Base-by-base conservation (phyloP, 2,888 invertebrate species). In the Chelonus formosanus region DNA sequence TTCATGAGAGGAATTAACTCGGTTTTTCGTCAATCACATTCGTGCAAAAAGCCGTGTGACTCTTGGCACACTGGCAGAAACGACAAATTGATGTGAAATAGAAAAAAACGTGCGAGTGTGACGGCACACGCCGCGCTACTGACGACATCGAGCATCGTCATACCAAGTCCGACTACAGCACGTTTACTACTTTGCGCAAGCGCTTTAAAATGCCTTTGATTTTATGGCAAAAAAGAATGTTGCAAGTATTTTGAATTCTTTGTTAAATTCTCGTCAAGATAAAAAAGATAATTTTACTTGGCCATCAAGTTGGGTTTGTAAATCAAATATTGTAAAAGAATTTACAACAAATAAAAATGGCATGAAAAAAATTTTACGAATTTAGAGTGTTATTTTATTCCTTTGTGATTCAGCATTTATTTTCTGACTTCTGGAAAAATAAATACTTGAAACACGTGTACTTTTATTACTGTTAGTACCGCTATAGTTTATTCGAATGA, bases 81-180 rank as follows among this genome's bases (percentile, higher is more conserved):
- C 40, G 40, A 40, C 40, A 40, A 40, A 40, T 40, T 40, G 40
- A 40, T 6, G 40, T 40, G 4, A 40, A 40, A 40, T 40, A 40
- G 34, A 52, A 61, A 74, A 71, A 72, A 75, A 77, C 81, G 77
- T 81, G 81, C 83, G 83, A 78, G 79, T 78, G 67, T 78, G 76
- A 79, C 80, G 83, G 81, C 81, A 81, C 83, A 81, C 83, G 83
- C 80, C 81, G 83, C 80, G 82, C 80, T 81, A 83, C 83, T 83
- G 80, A 76, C 77, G 81, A 77, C 77, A 78, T 75, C 76, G 71
- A 77, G 75, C 77, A 77, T 75, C 77, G 78, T 75, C 76, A 71
- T 69, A 69, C 70, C 72, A 67, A 68, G 69, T 67, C 5, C 65
- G 36, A 65, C 55, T 47, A n/a, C 47, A 48, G 8, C 72, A 72